These are phyloP conservation scores for Sycophaga agraensis DNA, from an alignment of 1,140 invertebrate species.

Conservation along the genomic window DNA sequence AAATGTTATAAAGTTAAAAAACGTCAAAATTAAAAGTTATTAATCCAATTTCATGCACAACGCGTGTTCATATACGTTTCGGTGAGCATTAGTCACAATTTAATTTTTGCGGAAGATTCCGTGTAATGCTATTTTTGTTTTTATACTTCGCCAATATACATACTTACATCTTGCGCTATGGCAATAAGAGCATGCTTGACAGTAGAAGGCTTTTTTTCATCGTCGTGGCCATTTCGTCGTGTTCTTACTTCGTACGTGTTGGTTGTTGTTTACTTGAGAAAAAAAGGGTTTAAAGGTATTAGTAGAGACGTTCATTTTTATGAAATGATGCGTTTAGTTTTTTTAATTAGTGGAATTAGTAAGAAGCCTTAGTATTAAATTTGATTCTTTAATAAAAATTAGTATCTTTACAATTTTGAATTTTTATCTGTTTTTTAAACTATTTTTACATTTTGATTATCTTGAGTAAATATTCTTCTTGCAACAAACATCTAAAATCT, in stretches of 20 bases:
- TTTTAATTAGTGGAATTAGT: background rate
- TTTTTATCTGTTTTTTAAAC: too few relatives aligned
- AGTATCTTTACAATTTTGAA: background rate
- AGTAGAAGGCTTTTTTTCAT: conserved; percentile 13
- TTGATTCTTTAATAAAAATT: background rate
- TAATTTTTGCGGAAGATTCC: background rate
- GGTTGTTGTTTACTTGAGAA: conserved; percentile 15
- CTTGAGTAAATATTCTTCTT: too few relatives aligned
- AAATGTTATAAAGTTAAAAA: too few relatives aligned
- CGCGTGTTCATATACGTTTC: background rate
- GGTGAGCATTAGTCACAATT: conserved; percentile 6
- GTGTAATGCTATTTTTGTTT: too few relatives aligned
- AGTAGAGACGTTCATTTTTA: background rate
- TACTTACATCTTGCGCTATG: conserved; percentile 40
- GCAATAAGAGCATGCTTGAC: conserved; percentile 33
- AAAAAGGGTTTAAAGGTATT: background rate
- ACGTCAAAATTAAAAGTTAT: too few relatives aligned
- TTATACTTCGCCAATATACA: too few relatives aligned
- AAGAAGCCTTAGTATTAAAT: background rate
- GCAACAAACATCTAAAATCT: too few relatives aligned
- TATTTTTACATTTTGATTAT: too few relatives aligned
- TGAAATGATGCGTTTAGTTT: background rate
- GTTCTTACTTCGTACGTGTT: conserved; percentile 9
- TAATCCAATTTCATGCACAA: background rate
- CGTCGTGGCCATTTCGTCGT: too few relatives aligned